Evolutionary conservation across 2,888 invertebrate species (phyloP), one percentile per base, ranked within the genome.

Genomic region (Tupiocoris notatus): DNA sequence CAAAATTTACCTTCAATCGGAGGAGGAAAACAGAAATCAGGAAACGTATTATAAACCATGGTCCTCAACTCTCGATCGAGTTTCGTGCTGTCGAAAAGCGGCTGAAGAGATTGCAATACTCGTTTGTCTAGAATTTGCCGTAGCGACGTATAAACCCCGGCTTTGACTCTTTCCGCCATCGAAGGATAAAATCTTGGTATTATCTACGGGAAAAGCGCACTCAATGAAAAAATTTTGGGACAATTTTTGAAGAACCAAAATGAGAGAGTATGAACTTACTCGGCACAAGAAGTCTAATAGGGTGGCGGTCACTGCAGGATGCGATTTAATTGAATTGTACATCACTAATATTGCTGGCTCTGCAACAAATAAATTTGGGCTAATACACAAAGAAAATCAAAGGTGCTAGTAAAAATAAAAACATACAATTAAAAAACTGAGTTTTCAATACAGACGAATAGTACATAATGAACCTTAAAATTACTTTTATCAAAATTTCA

Each of bases 321-420:
- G 95, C 77, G 94, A 93, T 82, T 93, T 88, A 90, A 96, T 92
- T 63, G 95, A 95, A 86, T 95, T 93, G 84, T 93, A 92, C 95
- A 96, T 96, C 22, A 96, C 94, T 80, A 96, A 88, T 81, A 96
- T 94, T 12, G 94, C 95, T 21, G 96, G 95, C 85, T 96, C 95
- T 87, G 82, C 57, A 82, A 83, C n/a, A n/a, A n/a, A n/a, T n/a
- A n/a, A n/a, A n/a, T n/a, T n/a, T n/a, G n/a, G n/a, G n/a, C n/a
- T n/a, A n/a, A n/a, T n/a, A n/a, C n/a, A n/a, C n/a, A n/a, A n/a
- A n/a, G n/a, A n/a, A n/a, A n/a, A n/a, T n/a, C n/a, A n/a, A n/a
- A n/a, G n/a, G n/a, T n/a, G n/a, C n/a, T n/a, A n/a, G n/a, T n/a
- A n/a, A n/a, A 63, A 80, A 76, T 75, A 70, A 70, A 18, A 18